phyloP scores from a whole-genome alignment of 2,113 vertebrate genomes.

The Xenopus laevis region DNA sequence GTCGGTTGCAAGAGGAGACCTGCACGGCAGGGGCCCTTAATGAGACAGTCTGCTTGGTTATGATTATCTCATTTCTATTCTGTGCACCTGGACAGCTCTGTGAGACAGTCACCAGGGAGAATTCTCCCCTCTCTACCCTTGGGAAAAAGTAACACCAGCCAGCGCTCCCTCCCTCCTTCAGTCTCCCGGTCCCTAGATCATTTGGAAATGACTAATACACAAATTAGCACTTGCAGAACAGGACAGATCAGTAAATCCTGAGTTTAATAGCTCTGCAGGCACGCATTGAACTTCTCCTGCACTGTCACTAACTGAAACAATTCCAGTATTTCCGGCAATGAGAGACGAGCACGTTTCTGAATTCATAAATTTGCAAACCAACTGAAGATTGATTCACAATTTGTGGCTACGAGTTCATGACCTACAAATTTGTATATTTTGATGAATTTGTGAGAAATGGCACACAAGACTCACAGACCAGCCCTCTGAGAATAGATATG shows the following conservation, averaged over 20 bases:
- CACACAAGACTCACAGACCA: too few species aligned
- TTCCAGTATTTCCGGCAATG: too few species aligned
- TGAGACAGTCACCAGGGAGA: neutral
- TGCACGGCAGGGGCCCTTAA: conserved; percentile 2
- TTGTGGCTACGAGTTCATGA: too few species aligned
- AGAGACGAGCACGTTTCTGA: too few species aligned
- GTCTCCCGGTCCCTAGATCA: neutral
- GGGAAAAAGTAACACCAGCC: neutral
- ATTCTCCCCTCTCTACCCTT: neutral
- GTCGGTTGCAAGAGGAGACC: conserved; percentile 13
- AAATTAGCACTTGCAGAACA: neutral
- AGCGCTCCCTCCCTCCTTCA: neutral
- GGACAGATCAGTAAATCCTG: neutral
- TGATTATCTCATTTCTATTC: conserved; percentile 30
- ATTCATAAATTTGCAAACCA: too few species aligned
- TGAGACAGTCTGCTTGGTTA: neutral
- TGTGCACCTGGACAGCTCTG: neutral
- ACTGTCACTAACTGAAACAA: too few species aligned
- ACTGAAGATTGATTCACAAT: too few species aligned
- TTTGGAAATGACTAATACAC: conserved; percentile 1
- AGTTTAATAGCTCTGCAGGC: too few species aligned
- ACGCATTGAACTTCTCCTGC: too few species aligned
- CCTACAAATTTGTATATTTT: too few species aligned
- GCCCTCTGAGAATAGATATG: too few species aligned
- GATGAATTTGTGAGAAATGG: too few species aligned